Evolutionary conservation across 2,113 vertebrate species (phyloP), one percentile per base, ranked within the genome.

Genomic region (Ageneiosus marmoratus): DNA sequence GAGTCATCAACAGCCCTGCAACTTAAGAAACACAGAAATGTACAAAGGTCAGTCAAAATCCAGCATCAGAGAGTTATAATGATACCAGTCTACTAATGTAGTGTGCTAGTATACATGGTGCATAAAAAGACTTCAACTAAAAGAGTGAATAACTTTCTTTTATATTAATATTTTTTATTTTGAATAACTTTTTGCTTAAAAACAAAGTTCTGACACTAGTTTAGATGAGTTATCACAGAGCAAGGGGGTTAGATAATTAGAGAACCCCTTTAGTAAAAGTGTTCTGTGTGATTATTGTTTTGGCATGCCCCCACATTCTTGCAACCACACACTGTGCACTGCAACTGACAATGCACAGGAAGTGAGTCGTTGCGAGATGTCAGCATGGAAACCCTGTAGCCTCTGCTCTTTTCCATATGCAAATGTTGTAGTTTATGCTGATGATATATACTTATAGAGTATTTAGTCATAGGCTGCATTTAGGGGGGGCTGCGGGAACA

Each of bases 311-410:
- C 83, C 81, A 34, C 86, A 83, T 65, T 37, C 84, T 79, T 73
- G 62, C 83, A 87, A 87, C 83, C 83, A 83, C 86, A 55, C 83
- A 84, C 20, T 16, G 46, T 80, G 77, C 82, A 84, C 44, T 81
- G 56, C 76, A 85, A 55, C 12, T 70, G 29, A 76, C 32, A 78
- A 82, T 85, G 58, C 76, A 85, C 83, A 85, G 86, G 86, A 87
- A 87, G 83, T 87, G 83, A 85, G 80, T 72, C n/a, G 62, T 82
- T 85, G 5, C 82, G 80, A 87, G 77, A 85, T 75, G 83, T 84
- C 86, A 83, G 83, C 77, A 73, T 58, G 62, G 83, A 85, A 87
- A 85, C 80, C 62, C 56, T 53, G 51, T 51, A 75, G 56, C 80
- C 15, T 79, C 41, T 83, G 72, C 86, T 27, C 37, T 76, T 87